Base-by-base conservation (phyloP, 2,888 invertebrate species). In the Neocrepidodera transversa region DNA sequence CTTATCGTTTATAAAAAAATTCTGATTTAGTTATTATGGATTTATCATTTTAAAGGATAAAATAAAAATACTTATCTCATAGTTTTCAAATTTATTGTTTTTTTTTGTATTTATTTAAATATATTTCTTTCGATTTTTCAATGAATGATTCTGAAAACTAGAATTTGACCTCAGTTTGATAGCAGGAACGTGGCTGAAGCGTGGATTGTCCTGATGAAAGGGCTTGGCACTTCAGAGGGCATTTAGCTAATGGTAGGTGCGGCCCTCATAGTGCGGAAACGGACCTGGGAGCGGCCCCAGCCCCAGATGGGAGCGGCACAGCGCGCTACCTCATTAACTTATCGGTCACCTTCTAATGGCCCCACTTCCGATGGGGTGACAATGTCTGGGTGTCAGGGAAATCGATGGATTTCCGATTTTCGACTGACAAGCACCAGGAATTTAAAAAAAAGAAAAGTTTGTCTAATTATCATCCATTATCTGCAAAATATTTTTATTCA, bases 181-280 rank as follows among this genome's bases (percentile, higher is more conserved):
- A 58, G 42, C 58, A 58, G 58, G 52, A 58, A 58, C 49, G 60
- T 49, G 51, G 62, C 48, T 50, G 36, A 35, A 50, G 50, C 40
- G 45, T 52, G 56, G 51, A 45, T 40, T 45, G 32, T 40, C 45
- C 55, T 36, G 51, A 45, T 36, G 35, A 35, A 38, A 62, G 62
- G 68, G 71, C 74, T 73, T 70, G 71, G 73, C 74, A 73, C 71
- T 67, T 50, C 40, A 50, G 35, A 59, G 66, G 66, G 72, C 70
- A 74, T 73, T 60, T 74, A 73, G 71, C 67, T 73, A 74, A 74
- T 74, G 72, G 63, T 64, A 65, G 69, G 70, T 62, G 72, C 71
- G 70, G 72, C 70, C 65, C 66, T 66, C 62, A 60, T 64, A 66
- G 68, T 68, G 52, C 64, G 66, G 65, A 64, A 62, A 59, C 67